A percentile compares a stretch with the other conserved stretches of the same genome.
phyloP scores from a whole-genome alignment of 37 sponge, comb jelly and placozoan genomes.

The Crambe crambe region DNA sequence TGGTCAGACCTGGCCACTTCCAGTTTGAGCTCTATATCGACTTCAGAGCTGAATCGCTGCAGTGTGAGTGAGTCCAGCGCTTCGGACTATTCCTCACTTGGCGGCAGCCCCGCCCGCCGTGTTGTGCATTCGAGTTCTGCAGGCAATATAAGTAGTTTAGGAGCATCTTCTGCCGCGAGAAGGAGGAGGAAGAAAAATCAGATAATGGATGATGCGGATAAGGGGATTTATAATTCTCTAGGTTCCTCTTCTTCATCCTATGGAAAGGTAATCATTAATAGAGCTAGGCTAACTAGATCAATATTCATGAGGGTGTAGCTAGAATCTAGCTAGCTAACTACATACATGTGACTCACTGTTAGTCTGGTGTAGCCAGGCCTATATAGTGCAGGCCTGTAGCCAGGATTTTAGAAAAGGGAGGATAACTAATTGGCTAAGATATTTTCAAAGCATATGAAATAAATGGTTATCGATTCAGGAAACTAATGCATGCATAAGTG shows the following conservation, averaged over 20 bases:
- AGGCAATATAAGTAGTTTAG: no score
- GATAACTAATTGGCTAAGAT: no score
- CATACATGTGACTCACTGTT: background rate
- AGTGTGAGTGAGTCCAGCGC: background rate
- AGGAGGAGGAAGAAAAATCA: background rate
- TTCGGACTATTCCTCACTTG: background rate
- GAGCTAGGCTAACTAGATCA: no score
- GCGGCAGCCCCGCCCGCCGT: background rate
- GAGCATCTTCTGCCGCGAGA: no score
- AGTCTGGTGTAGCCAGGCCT: background rate
- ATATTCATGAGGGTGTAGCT: background rate
- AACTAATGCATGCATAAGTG: no score
- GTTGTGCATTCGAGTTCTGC: background rate
- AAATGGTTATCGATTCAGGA: no score
- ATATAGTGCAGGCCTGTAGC: background rate
- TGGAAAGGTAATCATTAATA: conserved; percentile 39
- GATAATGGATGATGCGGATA: conserved; percentile 58
- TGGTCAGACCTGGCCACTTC: conserved; percentile 1
- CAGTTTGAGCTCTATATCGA: background rate
- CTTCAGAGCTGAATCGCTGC: background rate
- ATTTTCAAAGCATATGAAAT: no score
- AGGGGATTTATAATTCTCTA: conserved; percentile 46
- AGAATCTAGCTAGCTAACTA: background rate
- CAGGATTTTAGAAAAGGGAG: background rate
- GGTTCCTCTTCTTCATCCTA: conserved; percentile 37